These are phyloP conservation scores for Eumerus sabulonum DNA, from an alignment of 2,888 invertebrate genomes.

Conservation along the genomic window DNA sequence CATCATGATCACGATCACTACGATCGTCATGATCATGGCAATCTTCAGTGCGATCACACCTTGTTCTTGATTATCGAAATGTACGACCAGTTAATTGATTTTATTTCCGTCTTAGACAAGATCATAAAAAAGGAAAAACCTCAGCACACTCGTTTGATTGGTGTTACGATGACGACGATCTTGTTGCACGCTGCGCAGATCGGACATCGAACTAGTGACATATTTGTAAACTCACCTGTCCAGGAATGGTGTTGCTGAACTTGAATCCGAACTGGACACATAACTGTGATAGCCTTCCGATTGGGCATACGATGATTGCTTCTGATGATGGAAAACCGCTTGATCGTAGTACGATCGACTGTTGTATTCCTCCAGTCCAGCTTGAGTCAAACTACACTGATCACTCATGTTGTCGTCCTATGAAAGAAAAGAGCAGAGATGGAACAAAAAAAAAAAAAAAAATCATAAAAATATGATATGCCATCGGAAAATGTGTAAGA, in stretches of 20 bases:
- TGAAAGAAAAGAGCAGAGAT: constrained; percentile 44
- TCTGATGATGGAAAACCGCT: constrained; percentile 83
- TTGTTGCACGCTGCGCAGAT: too few relatives aligned
- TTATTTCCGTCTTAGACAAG: constrained; percentile 55
- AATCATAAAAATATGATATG: constrained; percentile 46
- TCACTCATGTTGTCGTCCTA: constrained; percentile 78
- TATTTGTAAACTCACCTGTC: constrained; percentile 81
- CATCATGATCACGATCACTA: constrained; percentile 44
- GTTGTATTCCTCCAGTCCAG: constrained; percentile 86
- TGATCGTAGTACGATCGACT: constrained; percentile 83
- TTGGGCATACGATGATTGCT: constrained; percentile 88
- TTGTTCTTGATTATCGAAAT: constrained; percentile 55
- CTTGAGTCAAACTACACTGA: constrained; percentile 81
- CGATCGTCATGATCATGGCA: constrained; percentile 30
- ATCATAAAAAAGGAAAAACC: constrained; percentile 5
- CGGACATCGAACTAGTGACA: constrained; percentile 39
- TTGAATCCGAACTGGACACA: constrained; percentile 88
- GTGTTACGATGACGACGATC: constrained; percentile 7
- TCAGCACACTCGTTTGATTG: constrained; percentile 23
- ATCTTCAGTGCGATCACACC: constrained; percentile 19
- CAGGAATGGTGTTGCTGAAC: constrained; percentile 87
- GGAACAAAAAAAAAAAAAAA: too few relatives aligned
- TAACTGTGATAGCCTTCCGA: constrained; percentile 90
- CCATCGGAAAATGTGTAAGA: constrained; percentile 12
- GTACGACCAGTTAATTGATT: constrained; percentile 64